These are phyloP conservation scores for Hermaeophaga mercurialis DNA, from an alignment of 2,888 invertebrate species.

Conservation along the genomic window DNA sequence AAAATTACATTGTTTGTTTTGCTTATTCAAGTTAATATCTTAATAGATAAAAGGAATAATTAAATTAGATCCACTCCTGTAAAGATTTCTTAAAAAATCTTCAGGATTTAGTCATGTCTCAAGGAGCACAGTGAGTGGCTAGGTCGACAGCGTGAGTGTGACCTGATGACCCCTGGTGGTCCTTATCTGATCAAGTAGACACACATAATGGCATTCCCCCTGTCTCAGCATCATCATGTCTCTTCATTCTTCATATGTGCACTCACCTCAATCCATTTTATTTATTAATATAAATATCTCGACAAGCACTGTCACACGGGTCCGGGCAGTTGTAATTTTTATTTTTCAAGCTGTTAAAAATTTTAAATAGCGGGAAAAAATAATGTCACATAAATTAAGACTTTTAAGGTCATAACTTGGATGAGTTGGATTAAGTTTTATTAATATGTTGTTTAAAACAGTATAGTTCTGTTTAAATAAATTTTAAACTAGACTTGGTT, in stretches of 20 bases:
- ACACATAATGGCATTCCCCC: constrained; percentile 56
- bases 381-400: background rate
- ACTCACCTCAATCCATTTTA: constrained; percentile 28
- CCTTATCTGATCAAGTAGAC: constrained; percentile 55
- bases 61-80: constrained; percentile 1
- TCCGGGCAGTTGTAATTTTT: constrained; percentile 42
- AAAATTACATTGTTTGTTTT: no score
- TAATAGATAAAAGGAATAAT: background rate
- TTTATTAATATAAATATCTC: constrained; percentile 41
- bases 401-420: background rate
- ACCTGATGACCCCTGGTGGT: constrained; percentile 51
- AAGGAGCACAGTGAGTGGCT: constrained; percentile 42
- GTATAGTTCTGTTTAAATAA: no score
- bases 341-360: constrained; percentile 33
- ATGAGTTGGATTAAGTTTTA: background rate
- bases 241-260: constrained; percentile 39
- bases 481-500: no score
- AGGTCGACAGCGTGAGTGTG: constrained; percentile 50
- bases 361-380: background rate
- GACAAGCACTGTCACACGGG: constrained; percentile 31
- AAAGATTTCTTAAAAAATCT: constrained; percentile 20
- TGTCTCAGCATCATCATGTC: constrained; percentile 43
- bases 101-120: constrained; percentile 28
- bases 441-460: no score
- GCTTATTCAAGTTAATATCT: no score